Base-by-base conservation (phyloP, 2,113 vertebrate genomes). In the Thunnus thynnus region DNA sequence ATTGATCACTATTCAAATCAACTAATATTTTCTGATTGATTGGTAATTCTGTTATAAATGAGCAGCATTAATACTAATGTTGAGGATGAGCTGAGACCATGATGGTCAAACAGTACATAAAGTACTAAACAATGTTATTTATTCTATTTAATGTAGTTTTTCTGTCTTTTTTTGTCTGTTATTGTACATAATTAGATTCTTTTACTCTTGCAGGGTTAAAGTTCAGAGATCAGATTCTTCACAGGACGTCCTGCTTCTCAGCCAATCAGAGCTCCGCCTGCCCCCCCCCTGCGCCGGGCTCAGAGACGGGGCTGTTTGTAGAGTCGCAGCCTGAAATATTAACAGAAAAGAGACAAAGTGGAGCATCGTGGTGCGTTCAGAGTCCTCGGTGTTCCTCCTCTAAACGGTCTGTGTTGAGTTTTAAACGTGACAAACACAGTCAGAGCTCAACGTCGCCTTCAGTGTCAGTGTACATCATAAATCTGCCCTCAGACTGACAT, bases 251-350 rank as follows among this genome's bases (percentile, higher is more conserved):
- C 62, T 64, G 62, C 16, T 3, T 47, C 14, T 44, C 72, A n/a
- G 73, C 68, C 78, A 63, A 58, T 77, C 83, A 32, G 62, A 62
- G n/a, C 72, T 51, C 30, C 6, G 7, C 20, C 44, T 63, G 14
- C 22, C n/a, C 3, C 22, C n/a, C 3, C 27, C 5, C 22, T 22
- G 22, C 22, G 22, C 22, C 22, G 22, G 22, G 22, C 22, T 22
- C 13, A 8, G 30, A 57, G 13, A 18, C 10, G 5, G 10, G 2
- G 41, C 22, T 1, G 14, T 27, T 9, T 54, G 30, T 6, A 5
- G 1, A 9, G 51, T 8, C 52, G n/a, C 2, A 20, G 2, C 0
- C 11, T 0, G 7, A 55, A 32, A 71, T 4, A n/a, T n/a, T 18
- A 4, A 8, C 13, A 32, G 18, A 11, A 4, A 25, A 4, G 6